A percentile compares a stretch with the other conserved stretches of the same genome.
phyloP scores from a whole-genome alignment of 2,113 vertebrate species.

The Chloropsis cyanopogon region DNA sequence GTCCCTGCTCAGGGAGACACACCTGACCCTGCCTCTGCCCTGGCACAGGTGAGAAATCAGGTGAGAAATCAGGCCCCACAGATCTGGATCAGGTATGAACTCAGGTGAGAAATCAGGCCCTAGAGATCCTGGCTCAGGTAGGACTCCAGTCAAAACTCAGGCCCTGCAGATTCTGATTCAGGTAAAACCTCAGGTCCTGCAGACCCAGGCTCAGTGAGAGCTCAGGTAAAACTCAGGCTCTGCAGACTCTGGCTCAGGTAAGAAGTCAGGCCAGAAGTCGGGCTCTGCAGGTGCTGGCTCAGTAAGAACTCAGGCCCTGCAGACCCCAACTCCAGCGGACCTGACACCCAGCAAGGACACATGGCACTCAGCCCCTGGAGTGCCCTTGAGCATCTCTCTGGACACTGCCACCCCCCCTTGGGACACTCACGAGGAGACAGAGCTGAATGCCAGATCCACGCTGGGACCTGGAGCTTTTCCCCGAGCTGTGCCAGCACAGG shows the following conservation, averaged over 20 bases:
- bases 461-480: not conserved
- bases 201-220: not conserved
- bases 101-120: not conserved
- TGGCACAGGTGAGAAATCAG: not conserved
- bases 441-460: not conserved
- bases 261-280: too few relatives aligned
- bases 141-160: not conserved
- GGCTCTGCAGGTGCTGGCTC: not conserved
- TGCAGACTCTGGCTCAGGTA: not conserved
- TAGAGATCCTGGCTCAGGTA: too few relatives aligned
- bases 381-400: not conserved
- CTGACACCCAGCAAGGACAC: not conserved
- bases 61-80: too few relatives aligned
- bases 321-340: not conserved
- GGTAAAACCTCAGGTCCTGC: not conserved
- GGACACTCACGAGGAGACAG: not conserved
- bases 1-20: not conserved
- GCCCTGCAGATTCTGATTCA: not conserved
- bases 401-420: not conserved
- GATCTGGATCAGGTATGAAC: too few relatives aligned
- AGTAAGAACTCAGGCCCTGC: not conserved
- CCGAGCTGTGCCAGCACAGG: not conserved
- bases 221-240: too few relatives aligned
- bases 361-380: rapidly evolving
- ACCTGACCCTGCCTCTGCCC: not conserved